A percentile compares a stretch with the other conserved stretches of the same genome.
Conservation (phyloP, 2,113 vertebrate species). For the Rhinopomastus cyanomelas region DNA sequence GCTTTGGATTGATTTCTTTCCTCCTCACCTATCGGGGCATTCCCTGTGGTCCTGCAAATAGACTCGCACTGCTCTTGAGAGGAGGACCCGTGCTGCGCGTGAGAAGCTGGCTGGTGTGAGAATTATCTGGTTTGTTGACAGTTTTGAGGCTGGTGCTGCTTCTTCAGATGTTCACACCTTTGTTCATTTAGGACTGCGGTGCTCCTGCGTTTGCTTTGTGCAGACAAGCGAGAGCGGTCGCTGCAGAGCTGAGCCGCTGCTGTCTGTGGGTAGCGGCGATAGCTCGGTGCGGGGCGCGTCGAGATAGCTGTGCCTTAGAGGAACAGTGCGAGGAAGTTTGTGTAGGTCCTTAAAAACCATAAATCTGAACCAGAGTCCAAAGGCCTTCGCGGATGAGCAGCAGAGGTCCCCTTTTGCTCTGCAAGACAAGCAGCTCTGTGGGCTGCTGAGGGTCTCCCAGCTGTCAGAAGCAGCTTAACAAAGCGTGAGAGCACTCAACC, state of each 20-base stretch:
- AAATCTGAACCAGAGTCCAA: not conserved
- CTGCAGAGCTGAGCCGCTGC: not conserved
- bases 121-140: slow-evolving; percentile 27
- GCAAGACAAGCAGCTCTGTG: not conserved
- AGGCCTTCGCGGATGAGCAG: not conserved
- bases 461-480: slow-evolving; percentile 43
- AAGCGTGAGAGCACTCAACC: slow-evolving; percentile 14
- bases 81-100: fast-evolving
- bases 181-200: not conserved
- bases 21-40: not conserved
- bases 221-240: not conserved
- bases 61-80: not conserved
- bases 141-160: not conserved
- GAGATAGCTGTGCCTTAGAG: not conserved
- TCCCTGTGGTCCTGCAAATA: slow-evolving; percentile 37
- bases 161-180: not conserved
- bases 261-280: not conserved
- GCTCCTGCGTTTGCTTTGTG: not conserved
- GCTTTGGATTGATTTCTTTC: not conserved
- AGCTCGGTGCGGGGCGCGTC: not conserved
- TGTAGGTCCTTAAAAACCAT: not conserved
- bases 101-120: not conserved
- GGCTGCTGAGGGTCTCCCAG: not conserved
- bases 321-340: not conserved
- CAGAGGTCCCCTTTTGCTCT: not conserved